Base-by-base conservation (phyloP, 2,113 vertebrate genomes). In the Bambusicola thoracicus region DNA sequence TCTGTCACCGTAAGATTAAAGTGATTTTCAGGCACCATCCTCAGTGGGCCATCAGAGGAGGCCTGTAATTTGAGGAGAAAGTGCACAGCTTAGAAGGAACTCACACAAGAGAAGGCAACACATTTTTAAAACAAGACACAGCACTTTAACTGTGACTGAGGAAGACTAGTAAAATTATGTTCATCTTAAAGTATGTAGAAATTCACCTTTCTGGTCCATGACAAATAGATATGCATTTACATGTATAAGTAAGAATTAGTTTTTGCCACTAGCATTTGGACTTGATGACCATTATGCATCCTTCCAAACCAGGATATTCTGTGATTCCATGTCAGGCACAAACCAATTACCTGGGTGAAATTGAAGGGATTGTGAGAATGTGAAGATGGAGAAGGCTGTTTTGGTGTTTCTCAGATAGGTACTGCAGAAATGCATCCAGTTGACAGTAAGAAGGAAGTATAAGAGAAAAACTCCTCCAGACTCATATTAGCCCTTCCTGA, bases 1-100 rank as follows among this genome's bases (percentile, higher is more conserved):
- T 99, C 99, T 19, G 99, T 98, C 97, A 99, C 98, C 95, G 99
- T 98, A 87, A 99, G 73, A 73, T 99, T 99, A 58, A 99, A 99
- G 97, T 99, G 97, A 62, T 97, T 94, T 2, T 98, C 98, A 0
- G 99, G 98, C 76, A 99, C 98, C 95, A 98, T 93, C 97, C 98
- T 99, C 95, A 99, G 96, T 1, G 99, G 99, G 2, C 99, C 99
- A 0, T 98, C 98, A 0, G 96, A 36, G 76, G 98, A 98, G 5
- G 99, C 99, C 43, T 99, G 99, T 99, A 84, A 19, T 48, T 5
- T 76, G 46, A 56, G 62, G 7, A 85, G 56, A 56, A 85, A 56
- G 59, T 2, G 44, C 22, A 55, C 24, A 59, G 46, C 43, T 92
- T 8, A 77, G 72, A 19, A 55, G 34, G 51, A 59, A 9, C 27